Base-by-base conservation (phyloP, 92 coral and sea anemone genomes). In the Siderastrea siderea region DNA sequence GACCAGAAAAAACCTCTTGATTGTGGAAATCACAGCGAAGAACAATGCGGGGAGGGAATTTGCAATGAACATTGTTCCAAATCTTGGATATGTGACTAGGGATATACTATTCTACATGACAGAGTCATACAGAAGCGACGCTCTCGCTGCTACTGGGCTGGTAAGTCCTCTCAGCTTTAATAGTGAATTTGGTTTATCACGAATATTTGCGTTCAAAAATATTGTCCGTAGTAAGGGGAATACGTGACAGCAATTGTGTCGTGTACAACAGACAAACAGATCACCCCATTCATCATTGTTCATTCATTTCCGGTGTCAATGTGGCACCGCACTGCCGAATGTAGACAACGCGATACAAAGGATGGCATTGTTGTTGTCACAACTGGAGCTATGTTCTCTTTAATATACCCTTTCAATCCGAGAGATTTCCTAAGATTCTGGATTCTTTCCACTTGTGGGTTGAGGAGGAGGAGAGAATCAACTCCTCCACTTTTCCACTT, bases 21-120 rank as follows among this genome's bases (percentile, higher is more conserved):
- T 95, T 47, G 94, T 90, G n/a, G 98, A 90, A 88, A 83, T 95
- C 43, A 91, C 98, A 6, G 89, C 92, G 72, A 91, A 91, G 58
- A 95, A 95, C 62, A 68, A 76, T 45, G 67, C 92, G 71, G 83
- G 81, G 19, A 75, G 79, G 15, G 86, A 93, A 10, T 77, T 93
- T 72, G 79, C 84, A 26, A 71, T 95, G 68, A 67, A 90, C 13
- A 54, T 93, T 14, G 61, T 81, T 46, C 87, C 87, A 75, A 95
- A 95, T 65, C 71, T 87, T 72, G 98, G 98, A 15, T 74, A 95
- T 60, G 64, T 82, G 48, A 89, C 94, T 53, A 46, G 52, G 5
- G 98, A 95, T 67, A 84, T 95, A 14, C 49, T 47, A 3, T 88
- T 95, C 26, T 80, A 75, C 63, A 84, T 86, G 86, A 75, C 65